Evolutionary conservation across 2,797 vertebrate genomes (phyloP), one percentile per base, ranked within the genome.

Genomic region (Melanotaenia pygmaea): DNA sequence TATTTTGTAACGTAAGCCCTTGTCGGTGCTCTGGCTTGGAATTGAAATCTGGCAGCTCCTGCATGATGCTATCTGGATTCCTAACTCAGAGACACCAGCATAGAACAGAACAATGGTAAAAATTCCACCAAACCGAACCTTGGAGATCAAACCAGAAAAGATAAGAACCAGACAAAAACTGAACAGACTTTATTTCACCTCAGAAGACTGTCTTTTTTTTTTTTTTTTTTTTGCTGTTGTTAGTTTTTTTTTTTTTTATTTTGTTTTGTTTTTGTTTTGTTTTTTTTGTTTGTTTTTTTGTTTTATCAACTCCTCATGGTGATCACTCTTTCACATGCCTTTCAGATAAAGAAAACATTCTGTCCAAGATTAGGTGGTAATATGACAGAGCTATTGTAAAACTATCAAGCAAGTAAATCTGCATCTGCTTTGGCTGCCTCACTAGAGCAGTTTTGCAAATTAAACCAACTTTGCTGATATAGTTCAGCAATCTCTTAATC

Each of bases 301-400:
- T 75, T 73, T 30, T 28, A 18, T 79, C 58, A 70, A 13, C 18
- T 59, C 7, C 11, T 68, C 53, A 72, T 61, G 64, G 51, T 71
- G 37, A 43, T 73, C 16, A 62, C 20, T 71, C n/a, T 34, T 35
- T 24, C 30, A 69, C 68, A 72, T 53, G 26, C 28, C 35, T 57
- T 22, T 60, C 22, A 66, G 60, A 51, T 54, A 22, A 68, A 5
- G 4, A 47, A 50, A 76, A 59, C 51, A 43, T 76, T 70, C 58
- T n/a, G 16, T 13, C 43, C 40, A 5, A 76, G 37, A 69, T 38
- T 12, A 53, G 35, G 58, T 1, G 43, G 18, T 45, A 45, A 1
- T 53, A 34, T 30, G 60, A 30, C 61, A 67, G 43, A 32, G 1
- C 2, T 28, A 6, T 1, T 26, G 6, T 30, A 26, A 72, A 74